Conservation (phyloP, 2,797 vertebrate species). For the Leptatherina wallacei region DNA sequence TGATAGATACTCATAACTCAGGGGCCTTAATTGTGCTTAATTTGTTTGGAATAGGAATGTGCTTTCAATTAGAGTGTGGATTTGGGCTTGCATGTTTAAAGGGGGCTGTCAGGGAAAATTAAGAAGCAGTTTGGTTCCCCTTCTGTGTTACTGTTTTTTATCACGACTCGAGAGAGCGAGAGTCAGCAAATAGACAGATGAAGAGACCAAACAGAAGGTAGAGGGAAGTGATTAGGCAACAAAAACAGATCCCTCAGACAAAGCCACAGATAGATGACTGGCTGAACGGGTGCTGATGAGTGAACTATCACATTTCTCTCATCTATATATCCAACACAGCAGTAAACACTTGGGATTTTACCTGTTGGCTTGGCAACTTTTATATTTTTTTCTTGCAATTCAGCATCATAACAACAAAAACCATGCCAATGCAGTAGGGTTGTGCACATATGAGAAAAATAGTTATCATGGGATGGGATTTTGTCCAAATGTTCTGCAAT, state of each 20-base stretch:
- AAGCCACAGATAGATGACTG: slow-evolving; percentile 59
- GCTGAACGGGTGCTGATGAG: slow-evolving; percentile 41
- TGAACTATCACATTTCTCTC: slow-evolving; percentile 20
- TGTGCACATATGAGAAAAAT: not conserved
- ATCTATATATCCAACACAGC: slow-evolving; percentile 23
- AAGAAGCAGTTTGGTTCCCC: slow-evolving; percentile 94
- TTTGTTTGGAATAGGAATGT: slow-evolving; percentile 99
- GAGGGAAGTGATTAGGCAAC: slow-evolving; percentile 87
- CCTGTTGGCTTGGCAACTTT: slow-evolving; percentile 2
- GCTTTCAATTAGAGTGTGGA: slow-evolving; percentile 98
- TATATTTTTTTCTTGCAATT: not conserved
- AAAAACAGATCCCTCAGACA: slow-evolving; percentile 79
- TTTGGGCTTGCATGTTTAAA: slow-evolving; percentile 93
- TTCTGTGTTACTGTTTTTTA: slow-evolving; percentile 93
- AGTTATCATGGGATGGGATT: not conserved
- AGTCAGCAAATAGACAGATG: slow-evolving; percentile 58
- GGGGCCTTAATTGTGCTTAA: slow-evolving; percentile 99
- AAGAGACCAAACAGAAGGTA: slow-evolving; percentile 88
- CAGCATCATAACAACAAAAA: not conserved
- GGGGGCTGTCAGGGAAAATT: slow-evolving; percentile 98
- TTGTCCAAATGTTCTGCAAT: not conserved
- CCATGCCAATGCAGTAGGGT: not conserved
- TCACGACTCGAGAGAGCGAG: slow-evolving; percentile 85
- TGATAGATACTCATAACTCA: slow-evolving; percentile 99
- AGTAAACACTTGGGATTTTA: slow-evolving; percentile 20